Base-by-base conservation (phyloP, 2,888 invertebrate genomes). In the Lathronympha strigana region DNA sequence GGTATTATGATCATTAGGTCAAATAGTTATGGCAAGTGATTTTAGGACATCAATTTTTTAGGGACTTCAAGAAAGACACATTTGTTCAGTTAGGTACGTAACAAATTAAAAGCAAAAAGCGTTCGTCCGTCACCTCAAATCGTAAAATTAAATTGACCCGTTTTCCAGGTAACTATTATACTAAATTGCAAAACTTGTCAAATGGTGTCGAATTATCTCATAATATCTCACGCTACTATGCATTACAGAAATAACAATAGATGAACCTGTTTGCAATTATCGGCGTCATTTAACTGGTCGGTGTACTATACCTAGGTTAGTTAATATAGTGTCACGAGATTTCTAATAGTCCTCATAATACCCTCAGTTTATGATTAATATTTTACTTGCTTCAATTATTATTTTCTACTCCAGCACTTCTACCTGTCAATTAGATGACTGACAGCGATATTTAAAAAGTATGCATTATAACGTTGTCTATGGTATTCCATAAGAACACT, bases 191-290 rank as follows among this genome's bases (percentile, higher is more conserved):
- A 19, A 43, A 28, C 38, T 23, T 54, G 40, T 11, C 36, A 23
- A 51, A 54, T 40, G 8, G 31, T 43, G 40, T 43, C 40, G 9
- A 55, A 43, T 21, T n/a, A 38, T 43, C 21, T 28, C 28, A 13
- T n/a, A 15, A n/a, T 25, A 4, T 19, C 40, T 25, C 55, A 43
- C 28, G 55, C 17, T 40, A 38, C 28, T 21, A 54, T 54, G 31
- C 6, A n/a, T 4, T 15, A 54, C 9, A 54, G 38, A 40, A 25
- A 25, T 6, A 55, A 55, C 55, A 55, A 55, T 55, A 21, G 43
- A 15, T 2, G 13, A 28, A 28, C 13, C 15, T 17, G 25, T 25
- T 28, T 17, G 8, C 17, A 15, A 55, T 55, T 43, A 55, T 54
- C 23, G 23, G 21, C 3, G 21, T 15, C 15, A 21, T 21, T 38